These are phyloP conservation scores for Brachyptera risi DNA, from an alignment of 2,888 invertebrate genomes.

Conservation along the genomic window DNA sequence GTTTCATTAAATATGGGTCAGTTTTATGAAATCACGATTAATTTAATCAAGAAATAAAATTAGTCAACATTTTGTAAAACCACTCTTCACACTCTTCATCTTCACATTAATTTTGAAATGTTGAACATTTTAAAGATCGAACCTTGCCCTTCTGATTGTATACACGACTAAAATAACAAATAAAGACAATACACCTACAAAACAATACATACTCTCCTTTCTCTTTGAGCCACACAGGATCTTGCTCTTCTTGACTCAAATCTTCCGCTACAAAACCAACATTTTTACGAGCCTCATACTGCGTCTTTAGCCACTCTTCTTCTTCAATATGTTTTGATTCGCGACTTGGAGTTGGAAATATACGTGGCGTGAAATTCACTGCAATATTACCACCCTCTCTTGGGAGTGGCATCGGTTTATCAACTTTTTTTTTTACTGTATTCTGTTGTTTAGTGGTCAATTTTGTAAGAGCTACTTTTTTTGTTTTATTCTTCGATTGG, in stretches of 20 bases:
- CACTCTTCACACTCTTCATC: too few relatives aligned
- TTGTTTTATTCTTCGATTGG: not conserved
- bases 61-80: too few relatives aligned
- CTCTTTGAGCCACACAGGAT: slow-evolving; percentile 75
- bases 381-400: slow-evolving; percentile 56
- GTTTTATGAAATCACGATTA: too few relatives aligned
- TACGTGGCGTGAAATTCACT: slow-evolving; percentile 68
- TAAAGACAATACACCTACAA: too few relatives aligned
- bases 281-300: slow-evolving; percentile 65
- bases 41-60: too few relatives aligned
- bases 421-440: slow-evolving; percentile 37
- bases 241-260: slow-evolving; percentile 71
- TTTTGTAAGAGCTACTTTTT: not conserved
- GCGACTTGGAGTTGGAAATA: slow-evolving; percentile 76
- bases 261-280: slow-evolving; percentile 68
- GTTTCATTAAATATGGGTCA: too few relatives aligned
- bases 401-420: slow-evolving; percentile 51
- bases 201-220: slow-evolving; percentile 63
- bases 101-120: too few relatives aligned
- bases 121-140: too few relatives aligned
- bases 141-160: too few relatives aligned
- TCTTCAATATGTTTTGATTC: slow-evolving; percentile 68
- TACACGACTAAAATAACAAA: too few relatives aligned
- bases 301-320: slow-evolving; percentile 75
- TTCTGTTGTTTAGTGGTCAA: not conserved